These are phyloP conservation scores for Mirounga angustirostris DNA, from an alignment of 2,113 vertebrate genomes.

Conservation along the genomic window DNA sequence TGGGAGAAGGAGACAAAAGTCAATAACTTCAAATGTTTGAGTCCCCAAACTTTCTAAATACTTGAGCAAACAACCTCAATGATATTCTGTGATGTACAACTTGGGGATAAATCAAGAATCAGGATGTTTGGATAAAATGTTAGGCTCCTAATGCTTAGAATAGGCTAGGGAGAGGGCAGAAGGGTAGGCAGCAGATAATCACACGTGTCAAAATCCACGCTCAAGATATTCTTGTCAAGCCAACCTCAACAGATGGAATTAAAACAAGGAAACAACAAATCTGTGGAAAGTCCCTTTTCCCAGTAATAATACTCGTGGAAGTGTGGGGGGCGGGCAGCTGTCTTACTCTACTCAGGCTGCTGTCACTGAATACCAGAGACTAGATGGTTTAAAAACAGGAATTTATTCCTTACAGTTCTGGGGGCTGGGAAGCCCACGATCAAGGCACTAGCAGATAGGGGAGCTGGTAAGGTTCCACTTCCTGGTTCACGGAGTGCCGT, in stretches of 20 bases:
- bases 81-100: neutral
- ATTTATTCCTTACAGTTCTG: neutral
- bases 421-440: neutral
- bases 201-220: neutral
- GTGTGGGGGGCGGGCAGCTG: neutral
- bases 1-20: neutral
- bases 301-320: neutral
- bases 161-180: neutral
- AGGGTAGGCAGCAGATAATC: neutral
- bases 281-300: neutral
- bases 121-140: neutral
- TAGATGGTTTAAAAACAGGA: neutral
- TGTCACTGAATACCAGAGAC: neutral
- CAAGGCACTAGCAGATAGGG: neutral
- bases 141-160: neutral
- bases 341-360: neutral
- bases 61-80: neutral
- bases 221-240: neutral
- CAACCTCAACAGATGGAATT: neutral
- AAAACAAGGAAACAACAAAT: neutral
- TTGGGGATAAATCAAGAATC: neutral
- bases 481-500: rapidly evolving
- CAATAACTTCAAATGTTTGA: neutral
- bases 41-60: neutral
- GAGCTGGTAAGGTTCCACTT: neutral